These are phyloP conservation scores for Resseliella maxima DNA, from an alignment of 2,888 invertebrate species.

Conservation along the genomic window DNA sequence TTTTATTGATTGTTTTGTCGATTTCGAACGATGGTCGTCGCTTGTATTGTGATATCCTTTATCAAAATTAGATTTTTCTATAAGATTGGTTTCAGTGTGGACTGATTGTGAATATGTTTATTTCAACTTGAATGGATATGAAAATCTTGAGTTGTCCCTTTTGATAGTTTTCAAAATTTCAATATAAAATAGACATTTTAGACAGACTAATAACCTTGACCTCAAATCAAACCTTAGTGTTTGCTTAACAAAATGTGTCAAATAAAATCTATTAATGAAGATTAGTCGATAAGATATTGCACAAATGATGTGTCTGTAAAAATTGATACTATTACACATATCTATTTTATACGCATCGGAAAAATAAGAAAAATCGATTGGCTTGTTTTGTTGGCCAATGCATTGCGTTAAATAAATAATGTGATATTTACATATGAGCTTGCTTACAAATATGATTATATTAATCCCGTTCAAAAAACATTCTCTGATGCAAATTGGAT, in stretches of 20 bases:
- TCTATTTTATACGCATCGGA: not conserved
- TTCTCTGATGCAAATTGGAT: too few relatives aligned
- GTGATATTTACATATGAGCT: too few relatives aligned
- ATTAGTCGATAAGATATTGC: not conserved
- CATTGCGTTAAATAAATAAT: too few relatives aligned
- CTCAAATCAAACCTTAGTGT: not conserved
- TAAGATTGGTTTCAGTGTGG: not conserved
- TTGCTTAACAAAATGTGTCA: not conserved
- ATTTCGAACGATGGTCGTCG: not conserved
- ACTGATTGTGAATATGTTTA: not conserved
- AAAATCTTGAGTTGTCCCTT: not conserved
- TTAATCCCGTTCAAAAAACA: too few relatives aligned
- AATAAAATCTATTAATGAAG: conserved; percentile 3
- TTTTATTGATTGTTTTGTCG: not conserved
- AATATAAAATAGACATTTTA: not conserved
- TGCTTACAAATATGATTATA: too few relatives aligned
- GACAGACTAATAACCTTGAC: conserved; percentile 31
- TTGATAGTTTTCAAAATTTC: not conserved
- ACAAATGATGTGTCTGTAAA: not conserved
- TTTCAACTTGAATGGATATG: not conserved
- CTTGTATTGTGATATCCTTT: not conserved
- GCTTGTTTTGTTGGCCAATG: too few relatives aligned
- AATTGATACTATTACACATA: not conserved
- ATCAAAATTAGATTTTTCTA: not conserved
- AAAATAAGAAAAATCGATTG: not conserved